Evolutionary conservation across 2,888 invertebrate species (phyloP).

Genomic region (Anthrax anthrax): DNA sequence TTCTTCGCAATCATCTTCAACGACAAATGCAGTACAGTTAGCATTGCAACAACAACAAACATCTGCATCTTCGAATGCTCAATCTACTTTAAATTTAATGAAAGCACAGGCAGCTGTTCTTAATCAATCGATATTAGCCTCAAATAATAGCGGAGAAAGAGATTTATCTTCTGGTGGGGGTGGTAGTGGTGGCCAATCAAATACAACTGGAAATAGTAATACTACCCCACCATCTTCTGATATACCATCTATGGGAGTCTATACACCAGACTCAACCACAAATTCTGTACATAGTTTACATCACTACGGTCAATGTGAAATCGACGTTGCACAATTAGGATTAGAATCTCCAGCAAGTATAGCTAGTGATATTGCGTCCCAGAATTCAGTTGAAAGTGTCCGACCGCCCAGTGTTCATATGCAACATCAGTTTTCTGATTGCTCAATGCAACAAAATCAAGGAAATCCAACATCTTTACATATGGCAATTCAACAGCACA

Average conservation of each 20-base stretch:
- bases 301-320: slow-evolving; percentile 62
- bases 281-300: slow-evolving; percentile 70
- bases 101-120: slow-evolving; percentile 12
- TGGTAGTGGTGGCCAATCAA: slow-evolving; percentile 30
- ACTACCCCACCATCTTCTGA: slow-evolving; percentile 39
- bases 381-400: slow-evolving; percentile 48
- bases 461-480: slow-evolving; percentile 38
- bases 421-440: slow-evolving; percentile 43
- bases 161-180: slow-evolving; percentile 5
- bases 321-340: slow-evolving; percentile 71
- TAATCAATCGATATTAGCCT: slow-evolving; percentile 8
- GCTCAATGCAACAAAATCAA: slow-evolving; percentile 50
- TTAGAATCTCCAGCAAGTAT: slow-evolving; percentile 82
- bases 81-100: slow-evolving; percentile 13
- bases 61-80: slow-evolving; percentile 7
- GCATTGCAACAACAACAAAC: slow-evolving; percentile 14
- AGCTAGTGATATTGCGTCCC: slow-evolving; percentile 68
- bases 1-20: slow-evolving; percentile 7
- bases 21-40: slow-evolving; percentile 10
- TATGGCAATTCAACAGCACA: slow-evolving; percentile 34
- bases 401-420: slow-evolving; percentile 43
- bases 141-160: slow-evolving; percentile 5
- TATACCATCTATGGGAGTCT: slow-evolving; percentile 70
- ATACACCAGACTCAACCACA: slow-evolving; percentile 70
- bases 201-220: slow-evolving; percentile 18